These are phyloP conservation scores for Armadillidium nasatum DNA, from an alignment of 1,140 invertebrate genomes.

Conservation along the genomic window DNA sequence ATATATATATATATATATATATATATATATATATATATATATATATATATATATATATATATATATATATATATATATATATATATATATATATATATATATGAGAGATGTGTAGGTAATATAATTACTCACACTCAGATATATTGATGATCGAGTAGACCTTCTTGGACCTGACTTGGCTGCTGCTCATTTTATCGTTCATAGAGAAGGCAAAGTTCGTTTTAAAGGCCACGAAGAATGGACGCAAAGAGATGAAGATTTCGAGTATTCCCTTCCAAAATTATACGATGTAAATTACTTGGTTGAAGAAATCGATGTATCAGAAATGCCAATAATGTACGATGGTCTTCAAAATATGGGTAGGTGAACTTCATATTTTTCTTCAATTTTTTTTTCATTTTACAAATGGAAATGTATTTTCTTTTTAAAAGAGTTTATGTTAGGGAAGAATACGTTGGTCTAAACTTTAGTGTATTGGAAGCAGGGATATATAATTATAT, in stretches of 20 bases:
- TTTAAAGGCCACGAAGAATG: constrained; percentile 56
- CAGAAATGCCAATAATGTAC: constrained; percentile 59
- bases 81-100: too few relatives aligned
- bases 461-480: too few relatives aligned
- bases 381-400: constrained; percentile 8
- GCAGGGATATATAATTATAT: too few relatives aligned
- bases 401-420: too few relatives aligned
- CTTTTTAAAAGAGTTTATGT: too few relatives aligned
- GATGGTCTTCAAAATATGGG: constrained; percentile 66
- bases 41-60: too few relatives aligned
- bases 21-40: too few relatives aligned
- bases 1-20: too few relatives aligned
- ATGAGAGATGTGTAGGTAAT: too few relatives aligned
- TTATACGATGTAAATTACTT: constrained; percentile 54
- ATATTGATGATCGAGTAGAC: constrained; percentile 49
- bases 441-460: too few relatives aligned
- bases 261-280: constrained; percentile 55
- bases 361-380: constrained; percentile 44
- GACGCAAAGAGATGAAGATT: constrained; percentile 49
- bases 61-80: too few relatives aligned
- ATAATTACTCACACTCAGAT: constrained; percentile 46
- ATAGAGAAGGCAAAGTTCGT: constrained; percentile 62
- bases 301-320: constrained; percentile 65
- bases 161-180: constrained; percentile 65
- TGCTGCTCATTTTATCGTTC: constrained; percentile 66